phyloP scores from a whole-genome alignment of 2,113 vertebrate species.

The Sinocyclocheilus maitianheensis region DNA sequence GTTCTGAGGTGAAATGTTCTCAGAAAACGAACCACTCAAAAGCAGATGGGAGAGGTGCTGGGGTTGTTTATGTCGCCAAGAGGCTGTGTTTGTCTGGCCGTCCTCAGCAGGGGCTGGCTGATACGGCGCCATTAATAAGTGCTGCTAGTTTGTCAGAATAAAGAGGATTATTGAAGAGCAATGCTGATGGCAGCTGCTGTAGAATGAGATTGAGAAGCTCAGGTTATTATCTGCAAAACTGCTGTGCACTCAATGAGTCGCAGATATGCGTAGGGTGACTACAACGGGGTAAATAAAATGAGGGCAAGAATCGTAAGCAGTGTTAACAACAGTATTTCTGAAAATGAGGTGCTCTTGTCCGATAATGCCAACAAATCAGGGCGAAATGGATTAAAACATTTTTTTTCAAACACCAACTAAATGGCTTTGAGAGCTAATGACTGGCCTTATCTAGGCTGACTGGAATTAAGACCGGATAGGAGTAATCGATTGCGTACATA shows the following conservation, averaged over 20 bases:
- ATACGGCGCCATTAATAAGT: constrained; percentile 24
- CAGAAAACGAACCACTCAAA: background rate
- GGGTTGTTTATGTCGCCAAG: constrained; percentile 11
- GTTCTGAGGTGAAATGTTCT: background rate
- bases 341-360: background rate
- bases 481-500: constrained; percentile 13
- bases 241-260: constrained; percentile 1
- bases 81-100: constrained; percentile 18
- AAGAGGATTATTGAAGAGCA: constrained; percentile 67
- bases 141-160: constrained; percentile 50
- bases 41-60: constrained; percentile 5
- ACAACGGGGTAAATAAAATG: background rate
- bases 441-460: background rate
- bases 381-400: background rate
- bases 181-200: constrained; percentile 36
- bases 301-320: background rate
- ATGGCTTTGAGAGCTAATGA: constrained; percentile 10
- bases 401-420: background rate
- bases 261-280: background rate
- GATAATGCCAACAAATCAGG: background rate
- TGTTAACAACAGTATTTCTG: background rate
- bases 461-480: background rate
- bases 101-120: constrained; percentile 43
- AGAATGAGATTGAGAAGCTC: constrained; percentile 34
- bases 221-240: constrained; percentile 34